Evolutionary conservation across 2,797 vertebrate genomes (phyloP).

Genomic region (Thaleichthys pacificus): DNA sequence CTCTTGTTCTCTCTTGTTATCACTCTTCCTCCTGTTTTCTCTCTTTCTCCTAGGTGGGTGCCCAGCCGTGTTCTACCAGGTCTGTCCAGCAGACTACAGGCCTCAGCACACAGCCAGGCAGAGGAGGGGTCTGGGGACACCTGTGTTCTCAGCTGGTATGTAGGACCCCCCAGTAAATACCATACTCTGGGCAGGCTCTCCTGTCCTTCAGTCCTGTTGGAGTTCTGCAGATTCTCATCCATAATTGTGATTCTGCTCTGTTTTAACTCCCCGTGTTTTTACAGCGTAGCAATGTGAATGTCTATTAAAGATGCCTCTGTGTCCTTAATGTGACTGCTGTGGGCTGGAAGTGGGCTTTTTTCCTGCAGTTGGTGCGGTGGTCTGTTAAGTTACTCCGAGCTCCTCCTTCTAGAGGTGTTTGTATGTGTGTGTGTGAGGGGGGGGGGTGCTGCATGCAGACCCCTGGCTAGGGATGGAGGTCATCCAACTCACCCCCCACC

Average conservation of each 20-base stretch:
- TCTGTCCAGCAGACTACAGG: conserved; percentile 2
- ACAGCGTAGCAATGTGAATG: conserved; percentile 36
- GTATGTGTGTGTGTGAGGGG: conserved; percentile 8
- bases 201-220: conserved; percentile 16
- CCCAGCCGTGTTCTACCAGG: too few relatives aligned
- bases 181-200: conserved; percentile 44
- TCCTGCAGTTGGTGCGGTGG: background rate
- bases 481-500: conserved; percentile 43
- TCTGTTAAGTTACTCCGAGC: conserved; percentile 13
- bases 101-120: background rate
- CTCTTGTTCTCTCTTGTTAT: background rate
- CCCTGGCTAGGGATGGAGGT: background rate
- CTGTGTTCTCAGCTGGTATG: conserved; percentile 32
- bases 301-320: conserved; percentile 22
- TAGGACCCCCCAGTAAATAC: conserved; percentile 34
- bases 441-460: conserved; percentile 3
- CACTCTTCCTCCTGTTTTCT: background rate
- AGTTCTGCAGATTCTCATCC: conserved; percentile 23
- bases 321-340: conserved; percentile 3
- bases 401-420: too few relatives aligned
- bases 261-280: conserved; percentile 49
- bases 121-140: conserved; percentile 46
- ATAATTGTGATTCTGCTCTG: conserved; percentile 52
- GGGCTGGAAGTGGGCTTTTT: conserved; percentile 31
- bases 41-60: background rate